Evolutionary conservation across 2,888 invertebrate species (phyloP).

Genomic region (Noctua pronuba): DNA sequence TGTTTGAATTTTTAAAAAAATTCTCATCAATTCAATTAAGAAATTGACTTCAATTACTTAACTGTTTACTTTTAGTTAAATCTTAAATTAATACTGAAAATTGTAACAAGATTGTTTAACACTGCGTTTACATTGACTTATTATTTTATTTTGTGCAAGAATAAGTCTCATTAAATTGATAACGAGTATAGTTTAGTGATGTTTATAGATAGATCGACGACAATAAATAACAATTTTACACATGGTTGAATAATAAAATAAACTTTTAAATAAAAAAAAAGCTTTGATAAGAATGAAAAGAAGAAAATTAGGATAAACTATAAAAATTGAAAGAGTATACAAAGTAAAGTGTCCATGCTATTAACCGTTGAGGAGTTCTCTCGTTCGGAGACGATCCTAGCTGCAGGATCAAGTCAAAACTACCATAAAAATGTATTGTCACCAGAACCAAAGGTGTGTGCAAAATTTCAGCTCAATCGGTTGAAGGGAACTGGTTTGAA

Average conservation of each 20-base stretch:
- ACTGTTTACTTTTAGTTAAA: conserved; percentile 4
- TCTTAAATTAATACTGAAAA: conserved; percentile 8
- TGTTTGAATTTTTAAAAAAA: conserved; percentile 20
- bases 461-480: neutral
- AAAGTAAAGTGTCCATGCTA: neutral
- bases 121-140: neutral
- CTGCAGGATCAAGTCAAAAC: neutral
- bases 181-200: neutral
- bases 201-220: too few species aligned
- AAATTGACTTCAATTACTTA: too few species aligned
- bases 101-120: neutral
- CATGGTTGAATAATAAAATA: too few species aligned
- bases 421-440: neutral
- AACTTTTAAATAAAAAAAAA: too few species aligned
- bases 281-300: neutral
- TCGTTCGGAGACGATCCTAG: neutral
- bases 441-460: neutral
- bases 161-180: neutral
- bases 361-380: neutral
- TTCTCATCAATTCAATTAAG: too few species aligned
- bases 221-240: too few species aligned
- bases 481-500: neutral
- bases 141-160: neutral
- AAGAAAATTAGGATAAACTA: neutral
- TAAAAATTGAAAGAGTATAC: neutral